phyloP scores from a whole-genome alignment of 2,797 vertebrate genomes.

The Acipenser oxyrinchus region DNA sequence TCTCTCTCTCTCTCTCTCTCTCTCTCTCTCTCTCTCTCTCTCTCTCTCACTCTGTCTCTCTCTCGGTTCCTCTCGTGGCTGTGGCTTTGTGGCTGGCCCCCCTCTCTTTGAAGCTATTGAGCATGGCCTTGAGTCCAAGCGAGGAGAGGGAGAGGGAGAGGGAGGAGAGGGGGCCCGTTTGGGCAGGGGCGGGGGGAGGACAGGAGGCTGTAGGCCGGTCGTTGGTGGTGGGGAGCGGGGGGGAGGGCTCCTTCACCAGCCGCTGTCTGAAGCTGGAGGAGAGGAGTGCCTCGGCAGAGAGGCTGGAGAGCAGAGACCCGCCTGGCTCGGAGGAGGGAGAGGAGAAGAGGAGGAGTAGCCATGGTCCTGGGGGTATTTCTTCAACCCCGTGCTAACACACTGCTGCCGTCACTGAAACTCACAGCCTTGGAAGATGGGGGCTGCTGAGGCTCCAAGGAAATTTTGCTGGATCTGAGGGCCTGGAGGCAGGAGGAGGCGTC shows the following conservation, averaged over 20 bases:
- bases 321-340: constrained; percentile 39
- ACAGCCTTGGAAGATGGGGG: no score
- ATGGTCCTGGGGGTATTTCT: constrained; percentile 48
- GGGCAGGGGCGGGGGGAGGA: constrained; percentile 39
- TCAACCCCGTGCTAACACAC: constrained; percentile 37
- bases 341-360: constrained; percentile 26
- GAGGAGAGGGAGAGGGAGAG: constrained; percentile 31
- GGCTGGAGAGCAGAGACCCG: constrained; percentile 56
- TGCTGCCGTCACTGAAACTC: no score
- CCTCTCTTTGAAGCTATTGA: constrained; percentile 31
- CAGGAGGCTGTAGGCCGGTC: constrained; percentile 36
- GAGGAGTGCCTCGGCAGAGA: constrained; percentile 60
- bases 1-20: no score
- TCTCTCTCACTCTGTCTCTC: no score
- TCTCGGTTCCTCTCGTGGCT: constrained; percentile 8
- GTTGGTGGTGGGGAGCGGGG: constrained; percentile 34
- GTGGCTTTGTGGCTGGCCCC: constrained; percentile 19
- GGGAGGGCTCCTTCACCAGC: constrained; percentile 52
- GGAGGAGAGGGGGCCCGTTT: constrained; percentile 36
- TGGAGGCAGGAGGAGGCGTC: background rate
- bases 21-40: no score
- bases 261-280: constrained; percentile 56
- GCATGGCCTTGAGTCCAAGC: constrained; percentile 32
- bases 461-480: background rate
- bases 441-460: no score